Evolutionary conservation across 1,140 invertebrate genomes (phyloP).

Genomic region (Nasonia giraulti): DNA sequence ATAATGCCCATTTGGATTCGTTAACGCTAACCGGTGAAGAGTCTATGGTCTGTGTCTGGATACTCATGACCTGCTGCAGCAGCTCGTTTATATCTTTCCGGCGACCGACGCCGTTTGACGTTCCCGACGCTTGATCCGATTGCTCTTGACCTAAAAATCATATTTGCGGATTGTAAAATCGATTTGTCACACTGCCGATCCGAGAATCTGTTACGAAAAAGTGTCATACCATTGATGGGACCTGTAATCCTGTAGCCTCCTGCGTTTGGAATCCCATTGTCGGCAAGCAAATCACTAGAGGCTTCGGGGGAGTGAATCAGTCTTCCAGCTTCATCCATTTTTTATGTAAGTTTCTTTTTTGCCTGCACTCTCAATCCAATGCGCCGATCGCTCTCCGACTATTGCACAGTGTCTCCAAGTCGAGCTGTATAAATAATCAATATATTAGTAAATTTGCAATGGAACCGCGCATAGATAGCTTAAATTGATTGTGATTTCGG

Average conservation of each 20-base stretch:
- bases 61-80: constrained; percentile 3
- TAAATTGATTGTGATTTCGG: not conserved
- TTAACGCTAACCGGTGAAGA: not conserved
- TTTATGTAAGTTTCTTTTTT: not conserved
- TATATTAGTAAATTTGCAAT: not conserved
- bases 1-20: not conserved
- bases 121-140: not conserved
- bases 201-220: not conserved
- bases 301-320: constrained; percentile 20
- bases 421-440: not conserved
- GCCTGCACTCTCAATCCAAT: too few species aligned
- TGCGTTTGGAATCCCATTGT: not conserved
- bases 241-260: constrained; percentile 13
- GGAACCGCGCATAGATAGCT: not conserved
- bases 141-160: not conserved
- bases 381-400: too few species aligned
- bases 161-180: not conserved
- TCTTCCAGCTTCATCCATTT: constrained; percentile 34
- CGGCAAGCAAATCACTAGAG: not conserved
- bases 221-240: constrained; percentile 19
- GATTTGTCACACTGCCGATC: too few species aligned
- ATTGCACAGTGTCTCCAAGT: not conserved
- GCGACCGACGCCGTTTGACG: not conserved
- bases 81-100: constrained; percentile 16
- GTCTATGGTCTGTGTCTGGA: not conserved